Evolutionary conservation across 2,888 invertebrate genomes (phyloP), one percentile per base, ranked within the genome.

Genomic region (Callyntrura sp.): DNA sequence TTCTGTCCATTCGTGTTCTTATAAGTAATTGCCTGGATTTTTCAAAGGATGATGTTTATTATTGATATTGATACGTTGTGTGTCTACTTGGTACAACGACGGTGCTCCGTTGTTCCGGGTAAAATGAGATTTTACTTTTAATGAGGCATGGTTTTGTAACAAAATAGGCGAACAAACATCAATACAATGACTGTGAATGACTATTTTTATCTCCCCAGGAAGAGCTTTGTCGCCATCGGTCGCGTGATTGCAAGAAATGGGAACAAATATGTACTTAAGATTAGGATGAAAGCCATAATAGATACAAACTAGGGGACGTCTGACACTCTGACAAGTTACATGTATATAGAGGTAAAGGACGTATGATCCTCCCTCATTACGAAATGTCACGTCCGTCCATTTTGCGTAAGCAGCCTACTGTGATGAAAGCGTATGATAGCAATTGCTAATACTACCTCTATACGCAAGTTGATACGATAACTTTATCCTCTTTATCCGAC

Each of bases 251-350:
- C 35, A 76, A 25, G 8, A 25, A 70, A 45, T 48, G 35, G 35
- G 35, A 35, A 8, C 14, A n/a, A n/a, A 11, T 43, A 14, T n/a
- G 28, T 79, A 28, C 35, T 35, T 35, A 35, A 6, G 35, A 48
- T 35, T 35, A 35, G 35, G 35, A 48, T 57, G 35, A 57, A 57
- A 78, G 45, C 51, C n/a, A 28, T 78, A 82, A 88, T 84, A 76
- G 78, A 70, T 45, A 14, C 14, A 23, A 55, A 51, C 35, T 83
- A 88, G 78, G 88, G 78, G 62, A 76, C 60, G 76, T 51, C 23
- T 43, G 65, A 51, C 70, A 55, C 2, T 73, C 23, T 45, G 6
- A n/a, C 28, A 35, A 4, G 68, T 35, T 68, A 28, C n/a, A n/a
- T 28, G n/a, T 35, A 35, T n/a, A n/a, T n/a, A n/a, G n/a, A 6